Evolutionary conservation across 2,797 vertebrate genomes (phyloP), one percentile per base, ranked within the genome.

Genomic region (Pipistrellus kuhlii): DNA sequence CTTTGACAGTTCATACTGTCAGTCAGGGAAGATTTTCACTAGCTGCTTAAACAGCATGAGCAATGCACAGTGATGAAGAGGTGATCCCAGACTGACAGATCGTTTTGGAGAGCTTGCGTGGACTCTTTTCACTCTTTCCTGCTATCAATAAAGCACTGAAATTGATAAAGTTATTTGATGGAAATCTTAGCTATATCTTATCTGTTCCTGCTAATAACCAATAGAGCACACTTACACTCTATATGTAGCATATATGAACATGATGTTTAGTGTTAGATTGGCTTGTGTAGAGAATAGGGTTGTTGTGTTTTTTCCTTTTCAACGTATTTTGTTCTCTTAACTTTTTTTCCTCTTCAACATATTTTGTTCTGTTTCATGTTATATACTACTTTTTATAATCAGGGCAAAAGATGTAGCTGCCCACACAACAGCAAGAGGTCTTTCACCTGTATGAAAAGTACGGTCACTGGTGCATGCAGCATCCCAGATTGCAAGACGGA

Each of bases 1-100:
- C 12, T 5, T 83, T 44, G 82, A 53, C 5, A 78, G 57, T 44
- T 64, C 46, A 48, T 38, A 77, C 71, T 93, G n/a, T 94, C 81
- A 85, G 41, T 94, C 57, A 94, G 18, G 64, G 14, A 64, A 38
- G 53, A 73, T 48, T 59, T 71, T 46, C 23, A 71, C 51, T 76
- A 57, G 20, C 27, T 69, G 20, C 38, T 85, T 81, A 71, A 46
- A 71, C 12, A n/a, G 11, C 10, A 32, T 17, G 62, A 69, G 41
- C 69, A 64, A 89, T 32, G 25, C 51, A 41, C 25, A 64, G 18
- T 81, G 64, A 75, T 21, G 30, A 88, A 75, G 66, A 93, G 32
- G 20, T 46, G 44, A 92, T 9, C 14, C 4, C 46, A 76, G n/a
- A 10, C 35, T 59, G 35, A 59, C 30, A 88, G 44, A 25, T 30